Evolutionary conservation across 2,888 invertebrate genomes (phyloP).

Genomic region (Athrips mouffetella): DNA sequence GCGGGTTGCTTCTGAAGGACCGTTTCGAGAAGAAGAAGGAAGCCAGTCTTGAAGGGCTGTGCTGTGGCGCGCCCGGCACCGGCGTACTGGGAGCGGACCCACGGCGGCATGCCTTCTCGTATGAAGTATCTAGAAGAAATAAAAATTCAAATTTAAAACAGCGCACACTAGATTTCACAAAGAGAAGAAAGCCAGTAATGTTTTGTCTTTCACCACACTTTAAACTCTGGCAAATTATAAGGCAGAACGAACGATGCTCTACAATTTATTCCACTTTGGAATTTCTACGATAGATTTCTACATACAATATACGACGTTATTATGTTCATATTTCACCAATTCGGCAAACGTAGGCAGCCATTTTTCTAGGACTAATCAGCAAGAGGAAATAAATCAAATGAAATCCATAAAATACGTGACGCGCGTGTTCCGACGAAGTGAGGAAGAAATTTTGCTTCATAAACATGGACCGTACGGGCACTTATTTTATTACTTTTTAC

Average conservation of each 20-base stretch:
- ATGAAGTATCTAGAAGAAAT: conserved; percentile 85
- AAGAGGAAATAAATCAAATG: conserved; percentile 6
- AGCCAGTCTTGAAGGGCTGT: conserved; percentile 89
- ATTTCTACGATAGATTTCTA: no score
- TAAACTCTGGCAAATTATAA: neutral
- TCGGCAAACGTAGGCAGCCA: conserved; percentile 10
- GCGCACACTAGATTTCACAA: neutral
- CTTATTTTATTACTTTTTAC: conserved; percentile 1
- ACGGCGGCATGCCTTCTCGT: conserved; percentile 92
- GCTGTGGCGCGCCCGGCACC: conserved; percentile 82
- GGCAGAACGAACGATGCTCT: neutral
- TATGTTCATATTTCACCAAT: conserved; percentile 9
- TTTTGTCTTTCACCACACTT: neutral
- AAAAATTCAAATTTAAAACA: neutral
- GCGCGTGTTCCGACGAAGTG: conserved; percentile 8
- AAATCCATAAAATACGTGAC: conserved; percentile 14
- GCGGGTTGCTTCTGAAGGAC: conserved; percentile 88
- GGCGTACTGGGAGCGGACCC: conserved; percentile 91
- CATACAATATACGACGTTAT: neutral
- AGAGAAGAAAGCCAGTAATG: no score
- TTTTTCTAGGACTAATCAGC: conserved; percentile 7
- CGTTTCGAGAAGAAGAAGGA: conserved; percentile 88
- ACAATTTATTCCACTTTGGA: neutral
- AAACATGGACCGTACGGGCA: neutral
- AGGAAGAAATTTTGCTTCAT: conserved; percentile 3